Evolutionary conservation across 2,888 invertebrate genomes (phyloP).

Genomic region (Apotomis betuletana): DNA sequence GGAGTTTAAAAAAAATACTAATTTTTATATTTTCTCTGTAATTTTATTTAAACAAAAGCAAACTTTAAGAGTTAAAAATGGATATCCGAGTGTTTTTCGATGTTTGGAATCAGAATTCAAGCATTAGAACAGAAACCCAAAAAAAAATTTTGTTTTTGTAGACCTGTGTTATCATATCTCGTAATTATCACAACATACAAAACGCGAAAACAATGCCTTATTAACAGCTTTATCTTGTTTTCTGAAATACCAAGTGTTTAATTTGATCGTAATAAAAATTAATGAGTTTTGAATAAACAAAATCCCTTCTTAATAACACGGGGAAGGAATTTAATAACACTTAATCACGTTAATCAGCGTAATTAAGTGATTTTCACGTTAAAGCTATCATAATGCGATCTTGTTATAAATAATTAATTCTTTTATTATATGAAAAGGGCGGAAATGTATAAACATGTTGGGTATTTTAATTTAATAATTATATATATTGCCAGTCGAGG

Average conservation of each 20-base stretch:
- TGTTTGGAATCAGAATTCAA: too few relatives aligned
- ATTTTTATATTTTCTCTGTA: too few relatives aligned
- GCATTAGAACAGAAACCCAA: too few relatives aligned
- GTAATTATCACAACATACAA: constrained; percentile 13
- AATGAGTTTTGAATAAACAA: constrained; percentile 35
- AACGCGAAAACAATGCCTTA: constrained; percentile 28
- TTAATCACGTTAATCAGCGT: constrained; percentile 12
- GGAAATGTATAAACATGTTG: constrained; percentile 17
- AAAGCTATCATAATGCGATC: constrained; percentile 24
- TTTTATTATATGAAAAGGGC: constrained; percentile 15
- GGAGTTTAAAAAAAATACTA: too few relatives aligned
- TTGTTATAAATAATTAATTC: constrained; percentile 11
- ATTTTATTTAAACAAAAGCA: too few relatives aligned
- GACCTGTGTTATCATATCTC: constrained; percentile 20
- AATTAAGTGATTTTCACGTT: constrained; percentile 34
- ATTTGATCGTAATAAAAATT: constrained; percentile 20
- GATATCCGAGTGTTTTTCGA: too few relatives aligned
- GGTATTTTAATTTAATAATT: constrained; percentile 2
- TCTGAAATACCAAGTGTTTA: constrained; percentile 1
- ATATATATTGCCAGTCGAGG: not conserved
- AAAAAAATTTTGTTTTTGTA: too few relatives aligned
- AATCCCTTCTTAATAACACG: constrained; percentile 29
- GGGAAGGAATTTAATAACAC: constrained; percentile 14
- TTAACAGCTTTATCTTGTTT: constrained; percentile 25
- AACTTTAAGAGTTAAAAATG: too few relatives aligned